Percentiles rank a stretch among this genome's conserved stretches.
Conservation (phyloP, 30 jellyfish, hydroid and myxozoan genomes). For the Aurelia sp. region DNA sequence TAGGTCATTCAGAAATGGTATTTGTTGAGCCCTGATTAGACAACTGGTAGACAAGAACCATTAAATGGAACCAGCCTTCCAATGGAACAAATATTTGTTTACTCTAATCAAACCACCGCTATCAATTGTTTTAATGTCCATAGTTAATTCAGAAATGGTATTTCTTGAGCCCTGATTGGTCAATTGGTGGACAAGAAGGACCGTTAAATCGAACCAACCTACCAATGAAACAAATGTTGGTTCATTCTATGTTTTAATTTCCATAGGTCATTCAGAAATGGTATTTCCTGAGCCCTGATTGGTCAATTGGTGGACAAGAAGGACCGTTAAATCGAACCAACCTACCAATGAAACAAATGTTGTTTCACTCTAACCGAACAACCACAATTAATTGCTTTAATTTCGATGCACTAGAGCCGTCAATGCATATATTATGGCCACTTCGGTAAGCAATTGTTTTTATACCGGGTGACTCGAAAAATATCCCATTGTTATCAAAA, state of each 20-base stretch:
- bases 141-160: too few species aligned
- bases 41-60: slow-evolving; percentile 41
- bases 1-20: slow-evolving; percentile 62
- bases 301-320: slow-evolving; percentile 62
- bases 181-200: too few species aligned
- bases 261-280: slow-evolving; percentile 45
- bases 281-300: slow-evolving; percentile 65
- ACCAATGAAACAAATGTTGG: too few species aligned
- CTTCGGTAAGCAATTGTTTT: slow-evolving; percentile 32
- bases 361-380: neutral
- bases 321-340: slow-evolving; percentile 42
- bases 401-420: slow-evolving; percentile 58
- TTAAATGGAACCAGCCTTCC: slow-evolving; percentile 30
- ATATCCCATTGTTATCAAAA: too few species aligned
- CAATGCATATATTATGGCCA: slow-evolving; percentile 74
- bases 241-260: neutral
- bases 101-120: neutral
- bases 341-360: slow-evolving; percentile 33
- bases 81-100: slow-evolving; percentile 1
- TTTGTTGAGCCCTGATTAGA: slow-evolving; percentile 64
- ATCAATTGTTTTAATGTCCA: slow-evolving; percentile 27
- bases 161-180: too few species aligned
- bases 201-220: too few species aligned
- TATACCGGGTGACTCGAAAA: too few species aligned
- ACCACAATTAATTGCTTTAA: slow-evolving; percentile 28